phyloP scores from a whole-genome alignment of 1,140 invertebrate species.

The Riptortus pedestris region DNA sequence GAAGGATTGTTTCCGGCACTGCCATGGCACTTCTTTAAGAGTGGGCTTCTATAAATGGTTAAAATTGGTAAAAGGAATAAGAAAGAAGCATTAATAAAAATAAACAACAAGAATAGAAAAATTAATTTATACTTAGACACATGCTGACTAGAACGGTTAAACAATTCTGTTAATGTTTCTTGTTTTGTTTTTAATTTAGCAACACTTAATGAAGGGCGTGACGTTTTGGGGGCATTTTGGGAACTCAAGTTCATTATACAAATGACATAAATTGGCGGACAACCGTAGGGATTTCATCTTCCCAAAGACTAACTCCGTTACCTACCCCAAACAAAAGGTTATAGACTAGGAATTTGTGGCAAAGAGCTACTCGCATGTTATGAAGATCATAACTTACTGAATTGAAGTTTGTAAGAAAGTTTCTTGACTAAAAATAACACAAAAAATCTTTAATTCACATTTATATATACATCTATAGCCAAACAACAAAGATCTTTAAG shows the following conservation, averaged over 20 bases:
- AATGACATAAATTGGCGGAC: not conserved
- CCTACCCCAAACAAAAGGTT: too few species aligned
- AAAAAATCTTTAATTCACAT: too few species aligned
- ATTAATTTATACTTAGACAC: not conserved
- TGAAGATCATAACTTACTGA: too few species aligned
- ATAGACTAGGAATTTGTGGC: too few species aligned
- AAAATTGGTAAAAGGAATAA: not conserved
- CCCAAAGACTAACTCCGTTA: too few species aligned
- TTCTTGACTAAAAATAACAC: too few species aligned
- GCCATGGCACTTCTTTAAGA: not conserved
- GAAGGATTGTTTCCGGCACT: too few species aligned
- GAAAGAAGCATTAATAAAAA: not conserved
- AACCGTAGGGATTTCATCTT: too few species aligned
- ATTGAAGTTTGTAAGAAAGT: too few species aligned
- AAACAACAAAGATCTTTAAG: too few species aligned
- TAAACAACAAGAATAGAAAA: not conserved
- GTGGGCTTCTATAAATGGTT: not conserved
- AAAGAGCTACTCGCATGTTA: too few species aligned
- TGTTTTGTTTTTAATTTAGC: slow-evolving; percentile 7
- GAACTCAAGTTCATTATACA: not conserved
- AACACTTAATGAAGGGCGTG: not conserved
- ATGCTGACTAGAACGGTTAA: not conserved
- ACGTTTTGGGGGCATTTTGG: not conserved
- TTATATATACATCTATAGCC: too few species aligned
- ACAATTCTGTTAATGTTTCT: not conserved